Base-by-base conservation (phyloP, 2,888 invertebrate species). In the Dascillus cervinus region DNA sequence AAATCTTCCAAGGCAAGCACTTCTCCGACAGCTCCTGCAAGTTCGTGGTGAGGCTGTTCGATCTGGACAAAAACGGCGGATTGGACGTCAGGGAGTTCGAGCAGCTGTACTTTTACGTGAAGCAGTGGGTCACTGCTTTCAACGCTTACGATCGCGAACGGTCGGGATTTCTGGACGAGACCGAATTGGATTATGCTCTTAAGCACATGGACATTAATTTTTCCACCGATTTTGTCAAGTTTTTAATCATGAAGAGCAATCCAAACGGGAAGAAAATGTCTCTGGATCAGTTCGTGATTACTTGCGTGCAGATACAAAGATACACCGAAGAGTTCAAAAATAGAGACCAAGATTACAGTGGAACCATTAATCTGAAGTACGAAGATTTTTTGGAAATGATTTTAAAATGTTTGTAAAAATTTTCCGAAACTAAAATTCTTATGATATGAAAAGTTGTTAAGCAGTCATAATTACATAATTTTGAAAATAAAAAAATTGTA, bases 261-360 rank as follows among this genome's bases (percentile, higher is more conserved):
- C 53, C 54, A 2, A 42, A 46, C 12, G 50, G 52, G 3, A 55
- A 47, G 25, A 55, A 43, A 30, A 58, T 63, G 22, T 53, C 60
- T 2, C 33, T 63, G 34, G 61, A 62, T 40, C 62, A 60, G 35
- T 62, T 56, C 42, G 55, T 63, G 4, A 51, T 63, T 2, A 58
- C 56, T n/a, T 63, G 62, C 32, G 59, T 63, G 8, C 62, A 63
- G 34, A 62, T 63, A n/a, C 62, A 63, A 35, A 52, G 50, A 26
- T 63, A 57, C 32, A 61, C 60, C 1, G 61, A 62, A 22, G 62
- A 61, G 33, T 63, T 62, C 34, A 58, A 60, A 32, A 50, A 47
- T 13, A 47, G 60, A 29, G 63, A 63, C 41, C 43, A 41, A 4
- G 42, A 58, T 21, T 56, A 47, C 26, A 50, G 52, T 2, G 63